Evolutionary conservation across 2,888 invertebrate genomes (phyloP), one percentile per base, ranked within the genome.

Genomic region (Mythimna lalbum): DNA sequence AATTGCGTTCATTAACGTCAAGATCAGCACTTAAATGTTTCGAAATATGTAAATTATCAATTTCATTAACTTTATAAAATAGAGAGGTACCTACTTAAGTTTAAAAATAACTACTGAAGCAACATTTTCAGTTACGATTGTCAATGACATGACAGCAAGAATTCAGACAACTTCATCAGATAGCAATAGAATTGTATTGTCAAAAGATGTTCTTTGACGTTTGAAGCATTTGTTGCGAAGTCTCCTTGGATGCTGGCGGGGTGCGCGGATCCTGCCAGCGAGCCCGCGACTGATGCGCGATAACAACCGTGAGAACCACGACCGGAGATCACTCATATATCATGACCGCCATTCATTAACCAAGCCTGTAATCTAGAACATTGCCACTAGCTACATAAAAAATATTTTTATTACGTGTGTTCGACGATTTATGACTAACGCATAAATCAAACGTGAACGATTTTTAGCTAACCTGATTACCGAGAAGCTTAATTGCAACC

Each of bases 231-330:
- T 49, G 66, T 62, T 61, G 60, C 33, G 49, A 50, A 70, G 53
- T 82, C 43, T 73, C 80, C 82, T 84, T 82, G 79, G 69, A 39
- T 52, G 66, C 36, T 36, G 14, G 68, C 66, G 57, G 68, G 72
- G 74, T 71, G 74, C 70, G 19, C 64, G 71, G 69, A 75, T 77
- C 73, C 69, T 60, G 74, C 69, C 19, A 10, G 31, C 31, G n/a
- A 19, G 63, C 36, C 67, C 50, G 56, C 73, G 78, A 81, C 69
- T 56, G 79, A 85, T 80, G 81, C 72, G 66, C 63, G 79, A 85
- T 76, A 85, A 72, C 69, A 74, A 75, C 68, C 85, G 84, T 85
- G 84, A 66, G 85, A 84, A 81, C 63, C 59, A 59, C 69, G 72
- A 80, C 69, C 52, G 61, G 63, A 53, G 71, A 80, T 69, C 78